phyloP scores from a whole-genome alignment of 1,140 invertebrate genomes.

The Coenobita brevimanus region DNA sequence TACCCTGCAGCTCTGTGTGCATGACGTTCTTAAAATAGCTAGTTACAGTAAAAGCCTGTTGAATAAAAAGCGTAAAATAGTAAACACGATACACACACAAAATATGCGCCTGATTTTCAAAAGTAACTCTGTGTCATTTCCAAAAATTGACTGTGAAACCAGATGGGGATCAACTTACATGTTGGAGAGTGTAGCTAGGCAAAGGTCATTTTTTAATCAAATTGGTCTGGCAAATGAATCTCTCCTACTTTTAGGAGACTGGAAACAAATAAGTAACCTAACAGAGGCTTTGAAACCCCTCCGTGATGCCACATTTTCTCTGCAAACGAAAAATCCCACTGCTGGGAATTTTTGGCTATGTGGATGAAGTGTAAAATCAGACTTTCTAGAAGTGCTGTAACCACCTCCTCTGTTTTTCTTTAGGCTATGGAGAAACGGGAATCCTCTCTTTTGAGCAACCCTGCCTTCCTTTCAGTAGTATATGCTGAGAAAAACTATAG shows the following conservation, averaged over 20 bases:
- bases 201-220: conserved; percentile 7
- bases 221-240: conserved; percentile 4
- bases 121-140: not conserved
- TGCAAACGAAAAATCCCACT: conserved; percentile 6
- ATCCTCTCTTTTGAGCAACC: not conserved
- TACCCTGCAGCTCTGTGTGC: not conserved
- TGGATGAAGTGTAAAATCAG: not conserved
- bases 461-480: not conserved
- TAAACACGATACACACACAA: not conserved
- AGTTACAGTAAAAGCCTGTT: not conserved
- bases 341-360: not conserved
- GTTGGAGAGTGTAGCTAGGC: not conserved
- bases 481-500: not conserved
- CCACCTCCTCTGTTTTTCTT: not conserved
- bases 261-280: conserved; percentile 2
- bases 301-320: not conserved
- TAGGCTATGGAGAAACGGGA: not conserved
- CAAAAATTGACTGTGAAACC: not conserved
- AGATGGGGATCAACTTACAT: not conserved
- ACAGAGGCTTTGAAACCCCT: conserved; percentile 9
- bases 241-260: not conserved
- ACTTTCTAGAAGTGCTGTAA: not conserved
- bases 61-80: not conserved
- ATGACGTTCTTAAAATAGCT: no score
- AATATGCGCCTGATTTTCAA: conserved; percentile 8